Conservation (phyloP, 2,888 invertebrate genomes). For the Phragmatobia fuliginosa region DNA sequence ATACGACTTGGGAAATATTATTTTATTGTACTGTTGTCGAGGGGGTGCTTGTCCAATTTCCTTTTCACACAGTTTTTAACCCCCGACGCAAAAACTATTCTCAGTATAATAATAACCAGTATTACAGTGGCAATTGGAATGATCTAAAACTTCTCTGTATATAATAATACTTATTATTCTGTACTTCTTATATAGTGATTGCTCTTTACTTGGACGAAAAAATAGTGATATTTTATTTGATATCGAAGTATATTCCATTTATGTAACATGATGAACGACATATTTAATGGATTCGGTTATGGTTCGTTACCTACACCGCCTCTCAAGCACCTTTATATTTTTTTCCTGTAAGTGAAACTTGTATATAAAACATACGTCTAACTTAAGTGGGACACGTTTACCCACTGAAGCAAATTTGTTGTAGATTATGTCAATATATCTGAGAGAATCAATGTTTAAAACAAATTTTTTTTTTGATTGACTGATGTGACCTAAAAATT, state of each 20-base stretch:
- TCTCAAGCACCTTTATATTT: constrained; percentile 10
- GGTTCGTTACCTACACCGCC: constrained; percentile 35
- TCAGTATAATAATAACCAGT: too few species aligned
- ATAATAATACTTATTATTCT: not conserved
- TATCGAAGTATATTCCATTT: not conserved
- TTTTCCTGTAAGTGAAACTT: not conserved
- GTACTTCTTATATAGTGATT: not conserved
- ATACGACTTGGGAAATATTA: constrained; percentile 31
- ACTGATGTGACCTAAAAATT: too few species aligned
- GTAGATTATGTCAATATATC: too few species aligned
- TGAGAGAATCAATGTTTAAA: too few species aligned
- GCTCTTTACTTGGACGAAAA: not conserved
- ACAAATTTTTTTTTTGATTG: too few species aligned
- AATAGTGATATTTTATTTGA: constrained; percentile 9
- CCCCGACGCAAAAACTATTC: too few species aligned
- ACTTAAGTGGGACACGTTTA: not conserved
- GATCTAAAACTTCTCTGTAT: not conserved
- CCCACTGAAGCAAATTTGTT: not conserved
- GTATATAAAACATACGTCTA: not conserved
- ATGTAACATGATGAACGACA: constrained; percentile 30
- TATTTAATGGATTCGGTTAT: constrained; percentile 36
- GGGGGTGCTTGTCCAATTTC: constrained; percentile 2
- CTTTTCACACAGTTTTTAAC: not conserved
- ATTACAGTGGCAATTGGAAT: not conserved
- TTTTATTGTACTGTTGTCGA: constrained; percentile 27